Base-by-base conservation (phyloP, 2,888 invertebrate genomes). In the Agapostemon virescens region DNA sequence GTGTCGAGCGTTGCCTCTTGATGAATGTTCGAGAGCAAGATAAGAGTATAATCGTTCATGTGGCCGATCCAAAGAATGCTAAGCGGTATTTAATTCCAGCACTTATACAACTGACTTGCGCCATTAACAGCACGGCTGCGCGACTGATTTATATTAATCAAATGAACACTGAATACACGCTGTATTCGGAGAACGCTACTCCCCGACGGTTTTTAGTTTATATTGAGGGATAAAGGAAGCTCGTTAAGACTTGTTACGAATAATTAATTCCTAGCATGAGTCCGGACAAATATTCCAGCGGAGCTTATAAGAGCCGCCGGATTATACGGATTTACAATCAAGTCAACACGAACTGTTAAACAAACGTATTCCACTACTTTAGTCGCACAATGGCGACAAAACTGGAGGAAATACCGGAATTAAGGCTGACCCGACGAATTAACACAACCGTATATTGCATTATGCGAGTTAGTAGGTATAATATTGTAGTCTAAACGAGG, bases 71-170 rank as follows among this genome's bases (percentile, higher is more conserved):
- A 77, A 81, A 82, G 86, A 85, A 83, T 84, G 84, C 83, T 83
- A 82, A 85, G 85, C 80, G 81, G 80, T 82, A 84, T 85, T 87
- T 87, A 87, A 87, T 87, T 84, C 80, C 81, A 74, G 82, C 87
- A 80, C 80, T 85, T 85, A 85, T 83, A 83, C 83, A 82, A 82
- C 83, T 84, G 86, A 79, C 80, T 76, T 63, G 77, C 81, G 86
- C 82, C 85, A 86, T 86, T 86, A 86, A 83, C 74, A 64, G 67
- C 66, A 58, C 63, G 55, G 40, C 73, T 63, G 70, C 67, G 66
- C 79, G 81, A 79, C 86, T 82, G 81, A 86, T 86, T 86, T 86
- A 83, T 86, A 86, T 86, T 86, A 85, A 86, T 86, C 86, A 85
- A 86, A 82, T 64, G 61, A 61, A 61, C 61, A 4, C 33, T 63